Evolutionary conservation across 1,140 invertebrate genomes (phyloP), one percentile per base, ranked within the genome.

Genomic region (Palaemon carinicauda): DNA sequence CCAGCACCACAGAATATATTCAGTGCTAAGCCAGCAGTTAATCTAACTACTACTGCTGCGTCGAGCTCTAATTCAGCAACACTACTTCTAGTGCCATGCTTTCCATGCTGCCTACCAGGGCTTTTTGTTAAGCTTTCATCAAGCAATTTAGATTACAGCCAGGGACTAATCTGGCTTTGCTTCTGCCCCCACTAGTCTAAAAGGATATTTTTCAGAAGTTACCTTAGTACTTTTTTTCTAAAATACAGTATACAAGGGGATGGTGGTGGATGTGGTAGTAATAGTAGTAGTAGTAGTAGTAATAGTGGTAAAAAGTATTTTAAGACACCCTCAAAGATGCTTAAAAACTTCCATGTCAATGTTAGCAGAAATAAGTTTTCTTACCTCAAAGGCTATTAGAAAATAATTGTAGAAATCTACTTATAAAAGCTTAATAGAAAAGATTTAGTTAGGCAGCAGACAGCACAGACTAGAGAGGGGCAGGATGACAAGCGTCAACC

Each of bases 71-170:
- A 74, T 60, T 52, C 81, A 75, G 81, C 81, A 74, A 83, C 71
- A 83, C 81, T 83, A 83, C 81, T 83, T 71, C 81, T 83, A 83
- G 77, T 83, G 81, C 81, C 81, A 83, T 83, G 81, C 81, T 81
- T 51, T 83, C 81, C 81, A 83, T 83, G 81, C 81, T 83, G 41
- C 81, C 81, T 83, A 83, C 71, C n/a, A 80, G 24, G 73, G 41
- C 71, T 27, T 75, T 17, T 56, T 83, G 81, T 83, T 83, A 83
- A 83, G 81, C 81, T 83, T n/a, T 31, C 74, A 56, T 75, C 81
- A 83, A 83, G 81, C 81, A 83, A 83, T 65, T 56, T 53, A 83
- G 29, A n/a, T 75, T 41, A 41, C 41, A 9, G 52, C 81, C 71
- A 60, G 81, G 81, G 80, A 74, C 52, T 75, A 71, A 41, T 56